Conservation (phyloP, 2,113 vertebrate genomes). For the Pomatorhinus ruficollis region DNA sequence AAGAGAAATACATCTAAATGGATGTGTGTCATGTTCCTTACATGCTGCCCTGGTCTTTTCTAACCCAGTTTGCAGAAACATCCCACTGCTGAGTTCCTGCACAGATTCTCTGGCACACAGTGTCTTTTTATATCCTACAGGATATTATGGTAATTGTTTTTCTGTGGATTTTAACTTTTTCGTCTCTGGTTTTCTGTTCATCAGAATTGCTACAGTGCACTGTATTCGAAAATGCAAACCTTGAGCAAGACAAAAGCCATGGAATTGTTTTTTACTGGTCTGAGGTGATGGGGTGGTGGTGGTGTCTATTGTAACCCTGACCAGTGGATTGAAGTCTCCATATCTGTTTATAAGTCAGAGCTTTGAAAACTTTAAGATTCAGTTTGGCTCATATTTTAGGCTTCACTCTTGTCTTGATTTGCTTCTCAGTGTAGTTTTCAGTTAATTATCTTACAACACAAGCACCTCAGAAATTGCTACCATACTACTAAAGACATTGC, state of each 20-base stretch:
- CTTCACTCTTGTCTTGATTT: neutral
- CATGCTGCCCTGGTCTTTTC: neutral
- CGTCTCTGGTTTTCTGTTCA: neutral
- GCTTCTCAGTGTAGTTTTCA: neutral
- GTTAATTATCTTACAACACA: neutral
- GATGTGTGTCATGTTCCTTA: neutral
- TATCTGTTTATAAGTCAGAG: neutral
- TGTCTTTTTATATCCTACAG: neutral
- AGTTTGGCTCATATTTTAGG: neutral
- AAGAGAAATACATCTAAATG: neutral
- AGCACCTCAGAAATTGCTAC: neutral
- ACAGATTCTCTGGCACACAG: neutral
- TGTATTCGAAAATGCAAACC: neutral
- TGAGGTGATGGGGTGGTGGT: neutral
- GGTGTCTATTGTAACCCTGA: neutral
- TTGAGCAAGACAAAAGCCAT: neutral
- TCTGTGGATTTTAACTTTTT: neutral
- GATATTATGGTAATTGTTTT: neutral
- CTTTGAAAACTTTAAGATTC: neutral
- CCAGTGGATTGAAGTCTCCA: neutral
- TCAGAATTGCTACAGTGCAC: neutral
- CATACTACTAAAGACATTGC: neutral
- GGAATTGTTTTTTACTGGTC: neutral
- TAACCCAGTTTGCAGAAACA: neutral
- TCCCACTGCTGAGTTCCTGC: neutral